Evolutionary conservation across 1,140 invertebrate species (phyloP).

Genomic region (Drosophila serrata): DNA sequence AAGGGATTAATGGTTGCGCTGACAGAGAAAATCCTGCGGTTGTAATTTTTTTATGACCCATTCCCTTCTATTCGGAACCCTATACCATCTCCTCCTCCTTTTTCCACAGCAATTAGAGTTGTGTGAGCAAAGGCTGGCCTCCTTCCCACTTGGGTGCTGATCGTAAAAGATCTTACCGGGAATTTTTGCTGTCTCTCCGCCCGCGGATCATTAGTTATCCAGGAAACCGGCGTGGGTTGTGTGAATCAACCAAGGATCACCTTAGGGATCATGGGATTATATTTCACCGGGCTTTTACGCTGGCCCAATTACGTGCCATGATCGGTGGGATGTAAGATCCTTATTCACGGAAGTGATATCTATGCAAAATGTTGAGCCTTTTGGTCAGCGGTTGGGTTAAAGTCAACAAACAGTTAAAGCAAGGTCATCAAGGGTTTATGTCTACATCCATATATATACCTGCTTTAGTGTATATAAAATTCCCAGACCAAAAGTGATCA

Average conservation of each 20-base stretch:
- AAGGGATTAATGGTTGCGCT: conserved; percentile 76
- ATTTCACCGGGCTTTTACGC: conserved; percentile 38
- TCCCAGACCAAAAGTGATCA: conserved; percentile 32
- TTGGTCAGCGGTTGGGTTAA: conserved; percentile 37
- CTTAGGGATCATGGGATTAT: conserved; percentile 36
- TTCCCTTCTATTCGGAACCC: conserved; percentile 13
- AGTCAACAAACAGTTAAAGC: conserved; percentile 69
- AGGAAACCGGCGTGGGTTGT: conserved; percentile 56
- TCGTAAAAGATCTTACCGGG: conserved; percentile 72
- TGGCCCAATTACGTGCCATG: conserved; percentile 62
- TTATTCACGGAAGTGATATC: conserved; percentile 53
- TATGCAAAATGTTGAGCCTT: conserved; percentile 20
- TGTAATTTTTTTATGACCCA: conserved; percentile 76
- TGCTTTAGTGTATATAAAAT: conserved; percentile 6
- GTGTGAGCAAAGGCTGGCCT: conserved; percentile 31
- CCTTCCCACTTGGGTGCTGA: conserved; percentile 48
- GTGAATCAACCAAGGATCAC: conserved; percentile 40
- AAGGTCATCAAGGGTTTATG: conserved; percentile 23
- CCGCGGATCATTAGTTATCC: conserved; percentile 62
- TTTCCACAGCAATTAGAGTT: conserved; percentile 69
- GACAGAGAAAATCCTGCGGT: conserved; percentile 81
- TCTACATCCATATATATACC: too few species aligned
- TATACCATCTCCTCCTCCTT: conserved; percentile 19
- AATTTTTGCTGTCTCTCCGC: conserved; percentile 45
- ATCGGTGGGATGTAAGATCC: neutral